These are phyloP conservation scores for Lonchura striata DNA, from an alignment of 2,113 vertebrate species.

Conservation along the genomic window DNA sequence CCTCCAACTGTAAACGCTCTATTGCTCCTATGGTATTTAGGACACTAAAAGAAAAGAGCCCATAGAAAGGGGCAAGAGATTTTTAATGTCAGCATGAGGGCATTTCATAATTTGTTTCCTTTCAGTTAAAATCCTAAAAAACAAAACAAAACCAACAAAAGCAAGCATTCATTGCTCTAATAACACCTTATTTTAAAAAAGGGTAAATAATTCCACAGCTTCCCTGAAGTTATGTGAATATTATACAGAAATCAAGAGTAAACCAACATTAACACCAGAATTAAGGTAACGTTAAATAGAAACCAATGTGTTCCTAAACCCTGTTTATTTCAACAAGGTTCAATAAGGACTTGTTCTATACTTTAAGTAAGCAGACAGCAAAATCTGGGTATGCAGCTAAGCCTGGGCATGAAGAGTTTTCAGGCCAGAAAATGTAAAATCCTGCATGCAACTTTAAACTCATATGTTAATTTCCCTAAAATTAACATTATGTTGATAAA, in stretches of 20 bases:
- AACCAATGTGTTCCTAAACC: neutral
- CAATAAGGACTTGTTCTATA: neutral
- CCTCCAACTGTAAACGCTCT: conserved; percentile 45
- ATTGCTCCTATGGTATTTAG: conserved; percentile 48
- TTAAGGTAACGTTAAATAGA: neutral
- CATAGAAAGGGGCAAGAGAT: neutral
- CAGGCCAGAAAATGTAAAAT: neutral
- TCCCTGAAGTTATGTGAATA: neutral
- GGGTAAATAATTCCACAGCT: neutral
- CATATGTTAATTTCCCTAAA: neutral
- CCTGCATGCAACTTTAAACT: neutral
- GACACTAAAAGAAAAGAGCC: conserved; percentile 41
- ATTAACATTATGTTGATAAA: neutral
- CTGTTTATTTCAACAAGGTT: neutral
- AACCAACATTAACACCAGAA: neutral
- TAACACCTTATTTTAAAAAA: neutral
- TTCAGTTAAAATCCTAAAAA: neutral
- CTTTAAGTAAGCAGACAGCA: neutral
- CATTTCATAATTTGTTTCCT: conserved; percentile 10
- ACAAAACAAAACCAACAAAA: neutral
- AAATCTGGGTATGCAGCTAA: neutral
- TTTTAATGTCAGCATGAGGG: conserved; percentile 30
- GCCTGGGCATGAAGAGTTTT: neutral
- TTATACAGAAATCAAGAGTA: neutral
- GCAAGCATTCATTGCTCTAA: neutral